Evolutionary conservation across 2,888 invertebrate species (phyloP).

Genomic region (Hipparchia semele): DNA sequence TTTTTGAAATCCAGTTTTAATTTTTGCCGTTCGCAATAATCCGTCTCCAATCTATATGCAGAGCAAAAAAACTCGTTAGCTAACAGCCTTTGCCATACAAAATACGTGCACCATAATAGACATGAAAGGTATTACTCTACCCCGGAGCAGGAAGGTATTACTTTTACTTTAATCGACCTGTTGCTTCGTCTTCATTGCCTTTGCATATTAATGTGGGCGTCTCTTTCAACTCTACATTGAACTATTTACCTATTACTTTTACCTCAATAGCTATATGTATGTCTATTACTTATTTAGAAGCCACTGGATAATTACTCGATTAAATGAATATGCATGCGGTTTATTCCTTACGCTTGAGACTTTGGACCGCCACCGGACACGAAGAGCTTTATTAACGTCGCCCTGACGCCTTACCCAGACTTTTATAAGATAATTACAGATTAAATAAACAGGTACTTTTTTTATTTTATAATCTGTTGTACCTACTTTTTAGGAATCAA

Average conservation of each 20-base stretch:
- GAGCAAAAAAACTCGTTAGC: slow-evolving; percentile 31
- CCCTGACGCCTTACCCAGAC: too few relatives aligned
- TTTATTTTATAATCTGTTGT: too few relatives aligned
- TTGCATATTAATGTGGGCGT: slow-evolving; percentile 62
- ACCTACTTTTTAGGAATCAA: too few relatives aligned
- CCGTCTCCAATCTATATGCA: too few relatives aligned
- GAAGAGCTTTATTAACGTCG: too few relatives aligned
- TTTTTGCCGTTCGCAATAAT: too few relatives aligned
- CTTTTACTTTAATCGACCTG: slow-evolving; percentile 50
- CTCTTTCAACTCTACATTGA: slow-evolving; percentile 36
- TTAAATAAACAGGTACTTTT: too few relatives aligned
- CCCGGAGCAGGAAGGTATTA: slow-evolving; percentile 42
- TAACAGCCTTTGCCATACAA: slow-evolving; percentile 1
- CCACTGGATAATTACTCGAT: background rate
- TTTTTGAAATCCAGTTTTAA: too few relatives aligned
- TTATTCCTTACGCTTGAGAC: too few relatives aligned
- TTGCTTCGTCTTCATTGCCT: slow-evolving; percentile 59
- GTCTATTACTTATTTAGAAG: slow-evolving; percentile 2
- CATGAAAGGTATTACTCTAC: slow-evolving; percentile 46
- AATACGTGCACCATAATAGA: slow-evolving; percentile 39
- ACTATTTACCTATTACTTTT: slow-evolving; percentile 8
- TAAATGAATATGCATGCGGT: background rate
- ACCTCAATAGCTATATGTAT: slow-evolving; percentile 11
- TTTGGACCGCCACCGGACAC: too few relatives aligned
- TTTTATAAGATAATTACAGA: too few relatives aligned